Base-by-base conservation (phyloP, 2,797 vertebrate species). In the Denticeps clupeoides region DNA sequence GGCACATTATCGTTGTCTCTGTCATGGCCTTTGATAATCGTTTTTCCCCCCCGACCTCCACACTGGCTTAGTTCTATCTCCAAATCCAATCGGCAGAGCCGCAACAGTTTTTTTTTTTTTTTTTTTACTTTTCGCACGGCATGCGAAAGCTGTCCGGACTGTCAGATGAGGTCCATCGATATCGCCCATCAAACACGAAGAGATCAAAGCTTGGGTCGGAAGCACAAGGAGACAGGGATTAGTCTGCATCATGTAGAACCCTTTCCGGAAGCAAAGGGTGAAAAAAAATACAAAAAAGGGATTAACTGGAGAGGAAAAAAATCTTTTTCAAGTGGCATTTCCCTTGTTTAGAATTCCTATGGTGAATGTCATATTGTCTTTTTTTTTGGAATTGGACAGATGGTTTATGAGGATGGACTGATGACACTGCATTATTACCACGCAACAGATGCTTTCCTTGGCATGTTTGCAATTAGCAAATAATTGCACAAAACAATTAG, bases 291-390 rank as follows among this genome's bases (percentile, higher is more conserved):
- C 22, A 74, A 72, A 73, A 74, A 71, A 76, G 68, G 80, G 75
- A 81, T 79, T 80, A 75, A 72, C 67, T 73, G 56, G 44, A 71
- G 66, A 72, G 73, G 73, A 59, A 77, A 74, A 80, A 77, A 74
- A 80, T 80, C 68, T 73, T 70, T 75, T 78, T 78, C 67, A 68
- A 67, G 61, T 49, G 51, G 65, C 73, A 67, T 64, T 53, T 57
- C 63, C 6, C 25, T 31, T 24, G 40, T 32, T 24, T 29, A 23
- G 15, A n/a, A 19, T 29, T 43, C 19, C 31, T 24, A 21, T 15
- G 43, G n/a, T 19, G 15, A 18, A 7, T 25, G 18, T 19, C 21
- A 33, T 15, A 23, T 18, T 15, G 15, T 24, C 2, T 16, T 4
- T 28, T 4, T 44, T 6, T 28, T 2, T 28, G 22, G 43, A n/a